A percentile compares a stretch with the other conserved stretches of the same genome.
Conservation (phyloP, 2,797 vertebrate genomes). For the Psittacula echo region DNA sequence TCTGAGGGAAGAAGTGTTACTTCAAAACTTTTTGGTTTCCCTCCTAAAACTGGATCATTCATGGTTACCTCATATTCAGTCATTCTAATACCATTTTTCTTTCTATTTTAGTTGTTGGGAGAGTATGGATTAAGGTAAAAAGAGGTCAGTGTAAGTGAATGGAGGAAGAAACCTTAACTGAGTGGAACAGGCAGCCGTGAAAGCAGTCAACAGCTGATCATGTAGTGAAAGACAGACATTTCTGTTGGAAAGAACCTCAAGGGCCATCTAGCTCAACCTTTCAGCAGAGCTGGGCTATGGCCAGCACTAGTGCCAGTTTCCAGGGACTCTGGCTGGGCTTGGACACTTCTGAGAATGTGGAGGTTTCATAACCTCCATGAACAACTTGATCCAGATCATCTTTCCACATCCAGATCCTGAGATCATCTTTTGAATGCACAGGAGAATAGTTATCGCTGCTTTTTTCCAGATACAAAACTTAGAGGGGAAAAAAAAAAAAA, state of each 20-base stretch:
- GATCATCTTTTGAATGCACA: not conserved
- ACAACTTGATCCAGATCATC: not conserved
- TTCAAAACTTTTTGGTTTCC: not conserved
- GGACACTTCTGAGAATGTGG: not conserved
- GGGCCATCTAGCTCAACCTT: not conserved
- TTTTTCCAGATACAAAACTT: not conserved
- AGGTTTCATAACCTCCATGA: not conserved
- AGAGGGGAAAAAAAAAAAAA: too few relatives aligned
- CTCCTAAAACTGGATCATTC: not conserved
- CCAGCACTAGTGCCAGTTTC: not conserved
- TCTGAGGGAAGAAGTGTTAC: not conserved
- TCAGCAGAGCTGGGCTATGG: not conserved
- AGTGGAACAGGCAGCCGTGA: not conserved
- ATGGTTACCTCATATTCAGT: not conserved
- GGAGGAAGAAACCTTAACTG: not conserved
- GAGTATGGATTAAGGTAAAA: not conserved
- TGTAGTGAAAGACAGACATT: not conserved
- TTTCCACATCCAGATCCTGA: not conserved
- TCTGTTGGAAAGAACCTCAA: not conserved
- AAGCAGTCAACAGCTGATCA: not conserved
- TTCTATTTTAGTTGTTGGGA: not conserved
- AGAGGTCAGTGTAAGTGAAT: not conserved
- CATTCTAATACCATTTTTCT: not conserved
- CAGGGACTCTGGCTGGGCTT: not conserved
- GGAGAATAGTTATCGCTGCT: not conserved